These are phyloP conservation scores for Anthophora plumipes DNA, from an alignment of 2,888 invertebrate species.

Conservation along the genomic window DNA sequence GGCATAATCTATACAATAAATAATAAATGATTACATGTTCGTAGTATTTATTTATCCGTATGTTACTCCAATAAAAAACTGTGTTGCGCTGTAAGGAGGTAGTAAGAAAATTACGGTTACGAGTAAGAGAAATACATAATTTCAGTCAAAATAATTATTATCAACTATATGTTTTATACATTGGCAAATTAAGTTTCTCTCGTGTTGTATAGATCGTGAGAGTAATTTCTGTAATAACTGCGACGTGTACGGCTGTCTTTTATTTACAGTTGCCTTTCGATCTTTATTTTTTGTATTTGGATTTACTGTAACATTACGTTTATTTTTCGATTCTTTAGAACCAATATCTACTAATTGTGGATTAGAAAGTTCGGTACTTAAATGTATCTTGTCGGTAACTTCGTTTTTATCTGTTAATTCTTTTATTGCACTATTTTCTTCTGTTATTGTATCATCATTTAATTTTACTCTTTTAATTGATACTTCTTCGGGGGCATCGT, in stretches of 20 bases:
- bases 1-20: slow-evolving; percentile 24
- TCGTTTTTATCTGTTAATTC: background rate
- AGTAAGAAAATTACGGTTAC: background rate
- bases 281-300: slow-evolving; percentile 9
- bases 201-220: slow-evolving; percentile 92
- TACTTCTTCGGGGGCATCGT: slow-evolving; percentile 74
- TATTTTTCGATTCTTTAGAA: slow-evolving; percentile 10
- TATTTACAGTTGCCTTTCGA: background rate
- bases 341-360: background rate
- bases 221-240: slow-evolving; percentile 89
- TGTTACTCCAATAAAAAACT: background rate
- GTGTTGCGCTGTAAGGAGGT: background rate
- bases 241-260: slow-evolving; percentile 55
- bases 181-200: slow-evolving; percentile 94
- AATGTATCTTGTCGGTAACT: background rate
- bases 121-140: background rate
- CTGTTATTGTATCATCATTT: slow-evolving; percentile 21
- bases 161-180: slow-evolving; percentile 88
- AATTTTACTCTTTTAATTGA: slow-evolving; percentile 75
- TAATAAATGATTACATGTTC: slow-evolving; percentile 12
- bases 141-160: slow-evolving; percentile 66
- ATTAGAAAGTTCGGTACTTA: background rate
- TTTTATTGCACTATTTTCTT: slow-evolving; percentile 16
- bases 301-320: slow-evolving; percentile 19
- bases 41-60: slow-evolving; percentile 9